Base-by-base conservation (phyloP, 1,140 invertebrate genomes). In the Amyelois transitella region DNA sequence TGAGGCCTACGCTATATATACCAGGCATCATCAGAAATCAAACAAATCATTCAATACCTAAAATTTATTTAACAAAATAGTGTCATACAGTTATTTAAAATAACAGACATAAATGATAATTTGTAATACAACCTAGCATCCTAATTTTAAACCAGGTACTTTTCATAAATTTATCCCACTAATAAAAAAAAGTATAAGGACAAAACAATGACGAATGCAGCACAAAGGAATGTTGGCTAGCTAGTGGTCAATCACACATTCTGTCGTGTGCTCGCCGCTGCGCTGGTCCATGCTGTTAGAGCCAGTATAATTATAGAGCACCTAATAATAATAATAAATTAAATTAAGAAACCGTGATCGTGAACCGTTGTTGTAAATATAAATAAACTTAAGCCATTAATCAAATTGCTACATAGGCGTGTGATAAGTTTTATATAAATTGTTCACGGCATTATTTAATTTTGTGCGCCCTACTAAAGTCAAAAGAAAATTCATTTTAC, bases 61-160 rank as follows among this genome's bases (percentile, higher is more conserved):
- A 81, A 86, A 86, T 88, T 88, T 88, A 88, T 86, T 81, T 83
- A 86, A 86, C 82, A 88, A 88, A 88, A 86, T 86, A 88, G 75
- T 86, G 82, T 88, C 82, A 86, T 87, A 87, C 79, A 81, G 85
- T 88, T 83, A 86, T 88, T 88, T 75, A 83, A 86, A 86, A 85
- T 83, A 88, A 88, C 85, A 85, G 77, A 88, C 81, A 66, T 87
- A 88, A 87, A 84, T 80, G 80, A 84, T 85, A 85, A 87, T 82
- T 85, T 81, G 66, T 65, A 78, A 80, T 88, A 88, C 76, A 88
- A 77, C 84, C 84, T 88, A 86, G 82, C 81, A 86, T 79, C 73
- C 78, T 87, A 87, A 84, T 78, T 38, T 38, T 86, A 86, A 86
- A 87, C 81, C 84, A 87, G 84, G 84, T 87, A 87, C 84, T 81